Evolutionary conservation across 2,113 vertebrate species (phyloP), one percentile per base, ranked within the genome.

Genomic region (chimpanzee (Pan troglodytes)): DNA sequence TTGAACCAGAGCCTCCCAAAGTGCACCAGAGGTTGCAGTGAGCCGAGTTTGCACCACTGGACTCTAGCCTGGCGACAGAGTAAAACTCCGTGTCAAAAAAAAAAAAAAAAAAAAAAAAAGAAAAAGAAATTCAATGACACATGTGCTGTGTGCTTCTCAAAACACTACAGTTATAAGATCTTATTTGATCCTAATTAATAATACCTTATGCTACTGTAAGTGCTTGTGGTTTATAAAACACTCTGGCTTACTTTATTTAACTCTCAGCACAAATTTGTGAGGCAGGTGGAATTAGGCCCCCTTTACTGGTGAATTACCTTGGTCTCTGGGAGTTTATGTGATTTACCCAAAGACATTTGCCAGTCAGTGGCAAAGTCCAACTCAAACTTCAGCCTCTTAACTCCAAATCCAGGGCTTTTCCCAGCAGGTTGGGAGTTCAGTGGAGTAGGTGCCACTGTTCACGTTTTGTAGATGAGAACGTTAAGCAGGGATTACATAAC

Each of bases 121-220:
- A 52, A 55, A 55, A 9, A 48, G 18, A 81, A 72, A 70, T 23
- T 48, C 43, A 76, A 4, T 10, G 52, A 32, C 79, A 35, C 12
- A 0, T 0, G 0, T 20, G 1, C 30, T 6, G 5, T 0, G n/a
- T 30, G 18, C 40, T 48, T 67, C 45, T 68, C 7, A 52, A 57
- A 80, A 38, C n/a, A 2, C 79, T 38, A 0, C n/a, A 55, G 52
- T 59, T 90, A 32, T 22, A 82, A 86, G 88, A 78, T 90, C 85
- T 68, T 83, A 59, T 75, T 57, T 94, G 52, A 96, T 93, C 79
- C n/a, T 73, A 5, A 85, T 35, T 86, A 96, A 93, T 88, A 59
- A 70, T 20, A 83, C 48, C 88, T 59, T 83, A 11, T 22, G 32
- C 18, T n/a, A 27, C 35, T 6, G 0, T 45, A 83, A 86, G 64